phyloP scores from a whole-genome alignment of 2,113 vertebrate genomes.

The Rhombomys opimus region DNA sequence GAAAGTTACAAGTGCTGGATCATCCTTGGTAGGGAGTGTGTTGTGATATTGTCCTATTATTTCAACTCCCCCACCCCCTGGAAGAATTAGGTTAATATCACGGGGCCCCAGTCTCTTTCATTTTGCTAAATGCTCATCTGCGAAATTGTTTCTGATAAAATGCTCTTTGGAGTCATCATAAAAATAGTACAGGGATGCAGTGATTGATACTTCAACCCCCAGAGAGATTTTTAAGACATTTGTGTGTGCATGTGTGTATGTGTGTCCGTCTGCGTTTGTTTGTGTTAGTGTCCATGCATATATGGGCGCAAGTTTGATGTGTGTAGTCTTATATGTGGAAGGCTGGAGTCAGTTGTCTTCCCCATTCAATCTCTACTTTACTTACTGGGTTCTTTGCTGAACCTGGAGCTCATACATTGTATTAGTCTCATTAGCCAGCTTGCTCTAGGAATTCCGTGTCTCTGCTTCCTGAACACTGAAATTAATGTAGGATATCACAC shows the following conservation, averaged over 20 bases:
- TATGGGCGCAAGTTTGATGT: not conserved
- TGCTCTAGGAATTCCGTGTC: no score
- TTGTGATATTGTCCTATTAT: not conserved
- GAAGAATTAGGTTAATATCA: not conserved
- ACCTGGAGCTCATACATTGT: not conserved
- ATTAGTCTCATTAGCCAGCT: no score
- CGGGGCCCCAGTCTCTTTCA: not conserved
- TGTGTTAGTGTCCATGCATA: not conserved
- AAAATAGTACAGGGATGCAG: not conserved
- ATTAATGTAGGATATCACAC: not conserved
- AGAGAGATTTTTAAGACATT: not conserved
- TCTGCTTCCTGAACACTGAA: not conserved
- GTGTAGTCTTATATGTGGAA: not conserved
- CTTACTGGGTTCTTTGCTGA: not conserved
- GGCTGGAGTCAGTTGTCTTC: not conserved
- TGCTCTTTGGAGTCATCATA: not conserved
- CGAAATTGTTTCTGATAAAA: conserved; percentile 2
- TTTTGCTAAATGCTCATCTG: conserved; percentile 33
- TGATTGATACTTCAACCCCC: not conserved
- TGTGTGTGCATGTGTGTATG: not conserved
- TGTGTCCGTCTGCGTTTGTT: not conserved
- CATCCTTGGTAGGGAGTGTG: not conserved
- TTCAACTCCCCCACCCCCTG: not conserved
- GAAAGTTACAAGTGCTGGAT: not conserved
- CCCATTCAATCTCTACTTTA: not conserved